A percentile compares a stretch with the other conserved stretches of the same genome.
These are phyloP conservation scores for Tipula lateralis DNA, from an alignment of 2,888 invertebrate genomes.

Conservation along the genomic window DNA sequence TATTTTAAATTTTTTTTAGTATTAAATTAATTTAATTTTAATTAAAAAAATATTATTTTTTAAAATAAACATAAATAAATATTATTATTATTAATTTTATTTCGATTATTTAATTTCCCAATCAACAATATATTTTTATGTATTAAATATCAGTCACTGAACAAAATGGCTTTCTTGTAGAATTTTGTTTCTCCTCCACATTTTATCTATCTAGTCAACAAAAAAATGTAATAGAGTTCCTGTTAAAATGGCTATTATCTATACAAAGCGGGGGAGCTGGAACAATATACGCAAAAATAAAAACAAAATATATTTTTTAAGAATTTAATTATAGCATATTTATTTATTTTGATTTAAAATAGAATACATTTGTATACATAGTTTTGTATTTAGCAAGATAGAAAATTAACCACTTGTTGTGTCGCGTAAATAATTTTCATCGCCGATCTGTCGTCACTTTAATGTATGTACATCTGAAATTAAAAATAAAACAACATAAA, in stretches of 20 bases:
- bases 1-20: not conserved
- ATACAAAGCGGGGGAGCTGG: not conserved
- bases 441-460: not conserved
- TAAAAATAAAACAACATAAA: not conserved
- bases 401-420: not conserved
- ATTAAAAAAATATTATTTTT: constrained; percentile 3
- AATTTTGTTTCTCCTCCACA: not conserved
- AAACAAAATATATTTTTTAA: not conserved
- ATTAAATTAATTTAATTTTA: not conserved
- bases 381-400: not conserved
- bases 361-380: not conserved
- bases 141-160: not conserved
- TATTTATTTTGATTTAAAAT: not conserved
- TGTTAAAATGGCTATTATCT: constrained; percentile 11
- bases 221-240: not conserved
- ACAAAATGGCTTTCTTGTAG: not conserved
- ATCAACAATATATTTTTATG: not conserved
- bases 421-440: not conserved
- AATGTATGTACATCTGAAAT: constrained; percentile 7
- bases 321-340: not conserved
- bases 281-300: not conserved
- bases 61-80: not conserved
- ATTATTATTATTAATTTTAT: constrained; percentile 19
- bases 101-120: not conserved
- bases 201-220: constrained; percentile 12